phyloP scores from a whole-genome alignment of 2,113 vertebrate genomes.

The Gymnogyps californianus region DNA sequence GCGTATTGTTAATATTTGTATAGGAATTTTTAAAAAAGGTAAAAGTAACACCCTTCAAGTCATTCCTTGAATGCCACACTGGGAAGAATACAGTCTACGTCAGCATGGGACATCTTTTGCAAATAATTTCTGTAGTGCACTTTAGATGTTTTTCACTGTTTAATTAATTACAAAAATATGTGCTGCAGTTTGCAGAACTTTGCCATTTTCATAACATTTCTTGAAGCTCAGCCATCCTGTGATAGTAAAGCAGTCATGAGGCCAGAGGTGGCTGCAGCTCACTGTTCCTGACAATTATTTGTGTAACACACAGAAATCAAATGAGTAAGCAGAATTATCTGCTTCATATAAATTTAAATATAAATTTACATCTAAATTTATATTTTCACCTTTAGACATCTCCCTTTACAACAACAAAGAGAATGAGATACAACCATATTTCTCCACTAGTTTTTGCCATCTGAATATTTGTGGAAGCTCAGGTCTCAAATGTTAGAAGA shows the following conservation, averaged over 20 bases:
- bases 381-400: slow-evolving; percentile 29
- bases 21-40: not conserved
- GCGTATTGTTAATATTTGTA: not conserved
- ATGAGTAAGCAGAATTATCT: slow-evolving; percentile 48
- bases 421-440: not conserved
- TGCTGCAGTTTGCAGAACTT: slow-evolving; percentile 59
- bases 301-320: slow-evolving; percentile 53
- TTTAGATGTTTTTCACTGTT: slow-evolving; percentile 32
- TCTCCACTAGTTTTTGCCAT: not conserved
- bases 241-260: slow-evolving; percentile 61
- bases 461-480: not conserved
- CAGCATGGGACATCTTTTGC: slow-evolving; percentile 17
- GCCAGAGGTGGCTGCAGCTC: slow-evolving; percentile 53
- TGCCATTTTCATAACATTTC: slow-evolving; percentile 57
- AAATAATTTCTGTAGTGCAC: slow-evolving; percentile 47
- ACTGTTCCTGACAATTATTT: slow-evolving; percentile 48
- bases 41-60: slow-evolving; percentile 28
- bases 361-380: slow-evolving; percentile 45
- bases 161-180: slow-evolving; percentile 59
- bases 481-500: not conserved
- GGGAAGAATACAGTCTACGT: slow-evolving; percentile 11
- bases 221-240: slow-evolving; percentile 57
- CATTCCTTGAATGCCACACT: slow-evolving; percentile 23
- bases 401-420: not conserved
- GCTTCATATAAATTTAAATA: slow-evolving; percentile 4